Evolutionary conservation across 2,888 invertebrate genomes (phyloP).

Genomic region (Willowsia nigromaculata): DNA sequence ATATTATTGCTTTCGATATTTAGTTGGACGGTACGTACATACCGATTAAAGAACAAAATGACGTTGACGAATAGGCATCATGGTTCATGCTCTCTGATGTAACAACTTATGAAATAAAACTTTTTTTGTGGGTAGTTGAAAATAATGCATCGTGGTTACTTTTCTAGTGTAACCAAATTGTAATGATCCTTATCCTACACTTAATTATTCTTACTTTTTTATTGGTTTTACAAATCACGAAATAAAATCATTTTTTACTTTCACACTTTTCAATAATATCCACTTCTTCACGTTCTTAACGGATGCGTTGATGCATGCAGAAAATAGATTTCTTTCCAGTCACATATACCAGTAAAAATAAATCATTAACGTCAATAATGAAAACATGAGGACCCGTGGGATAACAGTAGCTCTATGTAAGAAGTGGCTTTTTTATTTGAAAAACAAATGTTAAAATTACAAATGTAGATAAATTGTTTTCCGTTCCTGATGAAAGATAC

Average conservation of each 20-base stretch:
- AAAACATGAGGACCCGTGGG: too few species aligned
- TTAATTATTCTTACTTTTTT: slow-evolving; percentile 34
- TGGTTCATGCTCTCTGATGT: background rate
- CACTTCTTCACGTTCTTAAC: too few species aligned
- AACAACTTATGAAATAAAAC: background rate
- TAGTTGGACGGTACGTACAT: background rate
- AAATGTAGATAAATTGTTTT: background rate
- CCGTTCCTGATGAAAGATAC: too few species aligned
- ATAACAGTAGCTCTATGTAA: too few species aligned
- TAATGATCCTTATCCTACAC: slow-evolving; percentile 46
- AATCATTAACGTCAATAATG: too few species aligned
- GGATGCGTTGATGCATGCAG: too few species aligned
- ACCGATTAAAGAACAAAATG: slow-evolving; percentile 7
- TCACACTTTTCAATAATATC: too few species aligned
- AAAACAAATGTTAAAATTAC: background rate
- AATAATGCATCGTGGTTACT: background rate
- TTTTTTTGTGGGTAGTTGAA: slow-evolving; percentile 7
- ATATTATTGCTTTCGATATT: slow-evolving; percentile 33
- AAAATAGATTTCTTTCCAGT: too few species aligned
- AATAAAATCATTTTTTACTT: background rate
- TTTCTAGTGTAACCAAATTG: slow-evolving; percentile 35
- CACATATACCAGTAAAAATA: too few species aligned
- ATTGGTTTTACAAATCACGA: slow-evolving; percentile 46
- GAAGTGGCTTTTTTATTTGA: too few species aligned
- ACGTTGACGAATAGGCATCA: slow-evolving; percentile 29